Base-by-base conservation (phyloP, 2,113 vertebrate species). In the Noturus placidus region DNA sequence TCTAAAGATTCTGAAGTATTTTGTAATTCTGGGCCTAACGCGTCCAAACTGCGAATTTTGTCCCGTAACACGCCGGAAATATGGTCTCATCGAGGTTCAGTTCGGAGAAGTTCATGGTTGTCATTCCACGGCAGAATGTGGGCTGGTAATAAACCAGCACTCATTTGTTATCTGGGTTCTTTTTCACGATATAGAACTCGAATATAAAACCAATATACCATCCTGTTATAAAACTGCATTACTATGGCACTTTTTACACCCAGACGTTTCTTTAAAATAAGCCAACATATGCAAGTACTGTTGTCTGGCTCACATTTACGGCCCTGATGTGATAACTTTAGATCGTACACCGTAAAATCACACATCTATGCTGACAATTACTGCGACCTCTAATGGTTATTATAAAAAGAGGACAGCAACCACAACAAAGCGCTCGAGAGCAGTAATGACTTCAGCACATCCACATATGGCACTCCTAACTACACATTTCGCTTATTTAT, bases 351-450 rank as follows among this genome's bases (percentile, higher is more conserved):
- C 17, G 54, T 87, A 76, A 67, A 86, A 74, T 83, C 42, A 35
- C 85, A 88, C 84, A 69, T 84, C 33, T 22, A 88, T 89, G 80
- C 88, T 79, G 86, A 72, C 88, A 86, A 90, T 90, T 88, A 89
- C 88, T 84, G 82, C 91, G 88, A 91, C 91, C 89, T 82, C 84
- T 93, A 90, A 93, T 93, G 90, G 92, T 92, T 90, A 93, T 93
- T 93, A 92, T 94, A 92, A 92, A 92, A 90, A 86, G 78, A 89
- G 88, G 90, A 87, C 57, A 79, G 63, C 42, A 17, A 89, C 94
- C 95, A 94, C 95, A 95, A 95, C 90, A 94, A 92, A 89, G 88
- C 46, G 38, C 86, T 91, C 57, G 90, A 6, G 72, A 84, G 9
- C 78, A 33, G 90, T 92, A 93, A 95, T 90, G 93, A 93, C 87